Evolutionary conservation across 2,888 invertebrate genomes (phyloP).

Genomic region (Eupithecia centaureata): DNA sequence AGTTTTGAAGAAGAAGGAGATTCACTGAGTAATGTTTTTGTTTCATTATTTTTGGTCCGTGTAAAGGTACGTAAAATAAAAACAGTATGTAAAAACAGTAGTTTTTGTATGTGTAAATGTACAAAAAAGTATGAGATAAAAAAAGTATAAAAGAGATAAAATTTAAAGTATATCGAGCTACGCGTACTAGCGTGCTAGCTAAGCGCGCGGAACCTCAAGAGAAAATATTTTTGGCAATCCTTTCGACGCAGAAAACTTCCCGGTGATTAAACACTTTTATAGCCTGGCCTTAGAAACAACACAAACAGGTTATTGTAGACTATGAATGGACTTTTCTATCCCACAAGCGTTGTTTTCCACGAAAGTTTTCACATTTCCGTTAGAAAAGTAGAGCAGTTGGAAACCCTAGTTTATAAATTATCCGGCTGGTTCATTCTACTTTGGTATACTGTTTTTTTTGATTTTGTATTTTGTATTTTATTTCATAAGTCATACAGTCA

Average conservation of each 20-base stretch:
- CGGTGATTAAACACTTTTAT: constrained; percentile 40
- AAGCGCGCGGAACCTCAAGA: neutral
- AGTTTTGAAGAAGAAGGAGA: too few species aligned
- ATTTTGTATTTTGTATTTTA: too few species aligned
- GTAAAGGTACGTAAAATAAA: too few species aligned
- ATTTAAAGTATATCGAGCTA: too few species aligned
- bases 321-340: constrained; percentile 59
- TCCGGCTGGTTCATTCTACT: constrained; percentile 1
- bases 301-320: constrained; percentile 48
- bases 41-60: too few species aligned
- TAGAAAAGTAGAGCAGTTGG: constrained; percentile 77
- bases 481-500: too few species aligned
- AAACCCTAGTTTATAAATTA: constrained; percentile 13
- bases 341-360: constrained; percentile 67
- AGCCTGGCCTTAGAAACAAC: constrained; percentile 37
- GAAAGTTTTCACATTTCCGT: constrained; percentile 76
- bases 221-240: constrained; percentile 24
- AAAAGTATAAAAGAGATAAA: too few species aligned
- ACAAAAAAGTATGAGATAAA: too few species aligned
- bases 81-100: too few species aligned
- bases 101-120: too few species aligned
- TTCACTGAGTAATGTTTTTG: too few species aligned
- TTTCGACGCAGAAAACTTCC: constrained; percentile 30
- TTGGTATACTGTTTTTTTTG: neutral
- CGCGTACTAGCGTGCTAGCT: too few species aligned